A percentile compares a stretch with the other conserved stretches of the same genome.
Conservation (phyloP, 2,113 vertebrate species). For the Lasiurus borealis region DNA sequence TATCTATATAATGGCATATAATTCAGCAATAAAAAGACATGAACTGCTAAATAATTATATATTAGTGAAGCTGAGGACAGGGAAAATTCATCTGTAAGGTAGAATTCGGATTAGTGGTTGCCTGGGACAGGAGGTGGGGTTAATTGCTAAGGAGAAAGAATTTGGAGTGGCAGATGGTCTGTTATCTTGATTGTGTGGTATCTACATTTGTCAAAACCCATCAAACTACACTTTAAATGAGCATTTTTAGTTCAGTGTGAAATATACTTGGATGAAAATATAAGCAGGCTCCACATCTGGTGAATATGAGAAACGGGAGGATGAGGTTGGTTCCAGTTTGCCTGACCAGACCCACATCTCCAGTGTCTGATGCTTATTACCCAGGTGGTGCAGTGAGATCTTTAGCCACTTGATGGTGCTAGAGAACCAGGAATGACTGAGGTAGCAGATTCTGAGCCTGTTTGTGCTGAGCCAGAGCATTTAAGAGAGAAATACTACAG, state of each 20-base stretch:
- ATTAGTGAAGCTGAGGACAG: not conserved
- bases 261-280: not conserved
- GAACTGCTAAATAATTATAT: not conserved
- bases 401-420: constrained; percentile 64
- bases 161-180: not conserved
- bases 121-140: not conserved
- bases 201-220: not conserved
- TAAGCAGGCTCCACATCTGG: not conserved
- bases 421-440: constrained; percentile 47
- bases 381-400: not conserved
- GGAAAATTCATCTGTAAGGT: not conserved
- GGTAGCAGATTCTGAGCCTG: not conserved
- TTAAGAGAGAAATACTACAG: not conserved
- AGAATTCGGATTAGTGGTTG: not conserved
- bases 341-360: not conserved
- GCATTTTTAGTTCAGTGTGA: not conserved
- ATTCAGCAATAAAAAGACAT: not conserved
- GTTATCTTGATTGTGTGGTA: not conserved
- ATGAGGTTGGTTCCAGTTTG: not conserved
- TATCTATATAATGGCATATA: not conserved
- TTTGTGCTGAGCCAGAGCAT: not conserved
- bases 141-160: not conserved
- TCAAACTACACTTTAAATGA: not conserved
- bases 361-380: not conserved
- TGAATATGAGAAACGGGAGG: not conserved